Base-by-base conservation (phyloP, 53 echinoderm and acorn worm species). In the Zoroaster sp. region DNA sequence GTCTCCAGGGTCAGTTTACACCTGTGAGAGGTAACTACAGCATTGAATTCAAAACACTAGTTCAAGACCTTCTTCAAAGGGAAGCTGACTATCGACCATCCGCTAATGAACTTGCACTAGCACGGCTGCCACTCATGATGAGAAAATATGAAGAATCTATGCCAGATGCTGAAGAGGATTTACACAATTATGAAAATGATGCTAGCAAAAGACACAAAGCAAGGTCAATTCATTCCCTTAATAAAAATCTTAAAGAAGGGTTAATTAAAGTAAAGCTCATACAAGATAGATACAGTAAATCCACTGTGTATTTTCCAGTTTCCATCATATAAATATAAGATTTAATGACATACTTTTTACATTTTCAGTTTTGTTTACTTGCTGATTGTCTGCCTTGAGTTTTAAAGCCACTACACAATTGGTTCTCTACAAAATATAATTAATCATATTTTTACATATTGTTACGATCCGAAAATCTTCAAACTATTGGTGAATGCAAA, bases 41-140 rank as follows among this genome's bases (percentile, higher is more conserved):
- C 75, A 94, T 83, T 55, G 99, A 94, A 66, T 99, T 99, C 92
- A 96, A 94, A 71, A 86, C 93, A 20, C 74, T 99, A n/a, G 96
- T 99, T 4, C 99, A 95, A 54, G 99, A 99, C 76, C 92, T 99
- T 92, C 89, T 99, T 18, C 99, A 99, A 79, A 74, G 99, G 47
- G 99, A 99, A 75, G 96, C 99, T 20, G 98, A 99, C 39, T 99
- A 99, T 65, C 82, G 99, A 42, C 99, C 99, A 46, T 99, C 99
- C 5, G 94, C 99, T 43, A 99, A 96, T 72, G 99, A 94, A 66
- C 90, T 99, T 4, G 75, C 91, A 38, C 91, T 94, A 47, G 93
- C 93, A 9, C 91, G 93, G 31, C 69, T 99, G 4, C 94, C 96
- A 32, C 65, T 91, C 59, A 87, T 99, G 88, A 89, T 93, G 88